Base-by-base conservation (phyloP, 2,888 invertebrate species). In the Morpho helenor region DNA sequence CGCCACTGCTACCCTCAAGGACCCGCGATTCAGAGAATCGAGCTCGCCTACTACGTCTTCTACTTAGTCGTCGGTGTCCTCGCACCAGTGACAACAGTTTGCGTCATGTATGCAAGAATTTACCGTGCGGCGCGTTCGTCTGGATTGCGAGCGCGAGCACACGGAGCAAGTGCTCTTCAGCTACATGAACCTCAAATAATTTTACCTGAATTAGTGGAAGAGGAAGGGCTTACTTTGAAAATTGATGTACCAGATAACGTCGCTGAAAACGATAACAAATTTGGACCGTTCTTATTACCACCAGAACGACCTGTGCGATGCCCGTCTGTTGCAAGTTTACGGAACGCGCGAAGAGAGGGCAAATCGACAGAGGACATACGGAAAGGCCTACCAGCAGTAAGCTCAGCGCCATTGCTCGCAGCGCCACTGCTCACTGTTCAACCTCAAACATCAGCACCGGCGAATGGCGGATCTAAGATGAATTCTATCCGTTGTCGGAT, bases 101-200 rank as follows among this genome's bases (percentile, higher is more conserved):
- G 94, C 76, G 92, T 94, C 79, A 95, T 95, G 77, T 96, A 96
- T 77, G 90, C 93, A 31, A 92, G 94, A 64, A 95, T 95, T 63
- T 96, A 95, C 78, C 91, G 93, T 9, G 96, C 96, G 7, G 96
- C 96, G 7, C 93, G 94, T 66, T 93, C 93, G 60, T 96, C 95
- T 61, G 95, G 89, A 4, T 71, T 89, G 3, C 68, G 89, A 56
- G 89, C 89, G 60, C 76, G 89, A 62, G 89, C 89, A 55, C 83
- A 88, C 60, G 89, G 88, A 45, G 82, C 89, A 54, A 89, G 90
- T 66, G 90, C 92, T 68, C 56, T 92, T 74, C 84, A 93, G 86
- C 77, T 92, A 71, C 79, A 91, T 70, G 82, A 92, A 73, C 80
- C 87, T 60, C 76, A 80, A 60, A 72, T 84, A 56, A 79, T 86